A percentile compares a stretch with the other conserved stretches of the same genome.
phyloP scores from a whole-genome alignment of 2,797 vertebrate genomes.

The Acestrorhynchus altus region DNA sequence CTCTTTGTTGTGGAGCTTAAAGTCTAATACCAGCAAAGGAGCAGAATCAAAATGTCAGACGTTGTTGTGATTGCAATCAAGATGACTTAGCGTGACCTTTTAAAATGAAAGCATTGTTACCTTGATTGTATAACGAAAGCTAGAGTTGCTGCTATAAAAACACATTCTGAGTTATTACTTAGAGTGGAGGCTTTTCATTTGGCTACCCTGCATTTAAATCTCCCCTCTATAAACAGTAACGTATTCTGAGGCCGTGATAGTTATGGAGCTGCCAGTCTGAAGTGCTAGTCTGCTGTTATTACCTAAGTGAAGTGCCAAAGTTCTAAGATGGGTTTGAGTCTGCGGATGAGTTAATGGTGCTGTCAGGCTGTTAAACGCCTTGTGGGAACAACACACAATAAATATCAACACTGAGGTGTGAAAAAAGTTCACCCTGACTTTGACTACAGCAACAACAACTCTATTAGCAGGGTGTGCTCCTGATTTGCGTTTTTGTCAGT shows the following conservation, averaged over 20 bases:
- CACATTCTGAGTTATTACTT: slow-evolving; percentile 40
- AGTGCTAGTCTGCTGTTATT: slow-evolving; percentile 32
- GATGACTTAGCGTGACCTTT: slow-evolving; percentile 57
- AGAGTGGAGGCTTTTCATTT: slow-evolving; percentile 33
- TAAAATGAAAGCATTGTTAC: slow-evolving; percentile 55
- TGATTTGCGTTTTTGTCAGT: slow-evolving; percentile 58
- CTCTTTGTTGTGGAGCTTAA: slow-evolving; percentile 26
- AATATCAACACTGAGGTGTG: slow-evolving; percentile 47
- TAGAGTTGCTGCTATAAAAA: slow-evolving; percentile 29
- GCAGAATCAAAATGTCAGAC: slow-evolving; percentile 60
- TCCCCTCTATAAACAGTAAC: slow-evolving; percentile 15
- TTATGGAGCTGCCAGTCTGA: slow-evolving; percentile 22
- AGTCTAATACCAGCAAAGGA: slow-evolving; percentile 44
- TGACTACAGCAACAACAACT: slow-evolving; percentile 46
- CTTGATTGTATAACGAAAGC: slow-evolving; percentile 46
- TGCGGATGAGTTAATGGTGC: slow-evolving; percentile 54
- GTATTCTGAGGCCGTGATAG: slow-evolving; percentile 25
- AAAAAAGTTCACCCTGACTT: slow-evolving; percentile 49
- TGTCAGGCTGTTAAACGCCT: slow-evolving; percentile 51
- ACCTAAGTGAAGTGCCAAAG: slow-evolving; percentile 39
- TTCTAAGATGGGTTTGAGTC: slow-evolving; percentile 28
- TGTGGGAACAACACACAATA: slow-evolving; percentile 49
- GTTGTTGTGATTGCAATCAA: slow-evolving; percentile 59
- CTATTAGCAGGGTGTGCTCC: slow-evolving; percentile 49
- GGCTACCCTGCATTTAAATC: slow-evolving; percentile 38